Percentiles rank a stretch among this genome's conserved stretches.
Conservation (phyloP, 2,888 invertebrate species). For the Heliconius sara region DNA sequence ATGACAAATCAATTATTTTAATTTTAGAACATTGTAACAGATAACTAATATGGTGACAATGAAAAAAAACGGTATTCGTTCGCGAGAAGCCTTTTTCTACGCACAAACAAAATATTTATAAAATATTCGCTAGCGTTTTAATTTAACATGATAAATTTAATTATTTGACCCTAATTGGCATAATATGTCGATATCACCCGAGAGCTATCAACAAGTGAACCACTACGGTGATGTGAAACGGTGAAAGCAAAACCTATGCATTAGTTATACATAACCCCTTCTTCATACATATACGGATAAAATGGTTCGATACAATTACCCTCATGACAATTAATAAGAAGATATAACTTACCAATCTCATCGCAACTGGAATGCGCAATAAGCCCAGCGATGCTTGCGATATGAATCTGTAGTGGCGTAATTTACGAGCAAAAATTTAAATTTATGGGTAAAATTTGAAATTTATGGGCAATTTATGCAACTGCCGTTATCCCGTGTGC, state of each 20-base stretch:
- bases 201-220: slow-evolving; percentile 26
- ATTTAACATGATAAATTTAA: not conserved
- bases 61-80: not conserved
- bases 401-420: not conserved
- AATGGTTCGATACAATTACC: slow-evolving; percentile 21
- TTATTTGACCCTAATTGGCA: not conserved
- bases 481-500: slow-evolving; percentile 20
- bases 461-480: slow-evolving; percentile 19
- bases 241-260: not conserved
- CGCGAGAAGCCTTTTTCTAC: not conserved
- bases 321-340: not conserved
- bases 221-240: no score
- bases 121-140: slow-evolving; percentile 6
- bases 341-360: slow-evolving; percentile 21
- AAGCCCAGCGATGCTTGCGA: not conserved
- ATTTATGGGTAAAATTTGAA: not conserved
- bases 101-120: slow-evolving; percentile 3
- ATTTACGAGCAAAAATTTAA: not conserved
- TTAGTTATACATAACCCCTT: not conserved
- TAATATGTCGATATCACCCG: not conserved
- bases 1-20: not conserved
- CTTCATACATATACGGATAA: slow-evolving; percentile 14
- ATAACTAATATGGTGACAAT: not conserved
- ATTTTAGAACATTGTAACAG: no score
- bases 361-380: not conserved